Conservation (phyloP, 2,888 invertebrate species). For the Rotaria sp. region DNA sequence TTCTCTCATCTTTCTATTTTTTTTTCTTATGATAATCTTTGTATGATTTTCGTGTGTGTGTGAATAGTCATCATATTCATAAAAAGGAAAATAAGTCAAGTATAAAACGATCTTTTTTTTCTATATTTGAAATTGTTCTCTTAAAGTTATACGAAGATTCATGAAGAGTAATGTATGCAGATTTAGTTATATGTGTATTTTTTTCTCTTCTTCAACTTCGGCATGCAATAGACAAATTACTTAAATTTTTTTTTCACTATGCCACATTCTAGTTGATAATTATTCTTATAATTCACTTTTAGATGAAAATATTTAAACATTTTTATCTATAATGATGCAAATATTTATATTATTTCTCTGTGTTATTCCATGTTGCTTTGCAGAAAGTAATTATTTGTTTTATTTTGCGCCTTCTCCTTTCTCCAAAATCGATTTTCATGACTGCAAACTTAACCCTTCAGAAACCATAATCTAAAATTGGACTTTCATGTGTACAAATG, state of each 20-base stretch:
- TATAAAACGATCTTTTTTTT: neutral
- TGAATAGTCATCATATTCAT: neutral
- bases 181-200: too few relatives aligned
- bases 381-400: neutral
- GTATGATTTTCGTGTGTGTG: neutral
- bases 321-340: neutral
- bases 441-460: too few relatives aligned
- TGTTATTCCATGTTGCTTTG: neutral
- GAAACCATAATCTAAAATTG: too few relatives aligned
- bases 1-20: neutral
- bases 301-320: neutral
- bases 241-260: neutral
- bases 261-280: neutral
- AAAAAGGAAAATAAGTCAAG: neutral
- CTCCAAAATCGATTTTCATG: too few relatives aligned
- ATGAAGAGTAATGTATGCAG: neutral
- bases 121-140: neutral
- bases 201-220: neutral
- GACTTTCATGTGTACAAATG: too few relatives aligned
- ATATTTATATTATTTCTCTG: neutral
- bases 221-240: neutral
- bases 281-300: neutral
- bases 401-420: too few relatives aligned
- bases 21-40: neutral
- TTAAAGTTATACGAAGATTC: neutral